Conservation (phyloP, 1,140 invertebrate genomes). For the Scaptomyza hsui region DNA sequence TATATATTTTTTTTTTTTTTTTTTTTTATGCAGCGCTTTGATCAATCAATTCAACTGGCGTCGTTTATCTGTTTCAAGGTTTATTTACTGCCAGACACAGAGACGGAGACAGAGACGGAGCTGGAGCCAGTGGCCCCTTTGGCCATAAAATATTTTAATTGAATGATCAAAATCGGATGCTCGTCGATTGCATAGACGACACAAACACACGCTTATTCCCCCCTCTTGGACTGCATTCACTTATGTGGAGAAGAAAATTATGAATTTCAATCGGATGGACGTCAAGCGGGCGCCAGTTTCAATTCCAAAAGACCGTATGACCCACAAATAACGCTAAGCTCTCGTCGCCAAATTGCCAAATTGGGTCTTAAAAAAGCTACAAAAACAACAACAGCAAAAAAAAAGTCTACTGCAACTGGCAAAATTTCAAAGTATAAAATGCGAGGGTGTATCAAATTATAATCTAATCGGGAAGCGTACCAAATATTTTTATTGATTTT, state of each 20-base stretch:
- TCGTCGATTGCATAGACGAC: conserved; percentile 32
- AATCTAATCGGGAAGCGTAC: neutral
- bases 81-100: conserved; percentile 36
- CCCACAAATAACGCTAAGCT: conserved; percentile 60
- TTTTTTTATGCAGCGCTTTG: conserved; percentile 70
- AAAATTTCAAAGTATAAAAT: conserved; percentile 58
- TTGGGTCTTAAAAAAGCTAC: conserved; percentile 53
- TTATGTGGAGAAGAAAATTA: conserved; percentile 43
- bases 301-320: conserved; percentile 63
- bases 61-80: conserved; percentile 53
- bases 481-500: neutral
- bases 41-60: conserved; percentile 76
- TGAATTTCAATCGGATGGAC: conserved; percentile 66
- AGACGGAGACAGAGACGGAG: conserved; percentile 1
- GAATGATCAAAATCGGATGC: conserved; percentile 78
- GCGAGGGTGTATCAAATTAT: conserved; percentile 23
- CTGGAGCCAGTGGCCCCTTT: conserved; percentile 40
- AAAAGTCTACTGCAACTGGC: conserved; percentile 2
- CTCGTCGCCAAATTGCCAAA: conserved; percentile 60
- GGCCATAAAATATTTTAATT: conserved; percentile 76
- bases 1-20: conserved; percentile 15
- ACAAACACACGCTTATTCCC: neutral
- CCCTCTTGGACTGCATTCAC: conserved; percentile 23
- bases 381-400: neutral
- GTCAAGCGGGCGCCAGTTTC: conserved; percentile 61